Evolutionary conservation across 2,888 invertebrate species (phyloP).

Genomic region (Phaonia tiefii): DNA sequence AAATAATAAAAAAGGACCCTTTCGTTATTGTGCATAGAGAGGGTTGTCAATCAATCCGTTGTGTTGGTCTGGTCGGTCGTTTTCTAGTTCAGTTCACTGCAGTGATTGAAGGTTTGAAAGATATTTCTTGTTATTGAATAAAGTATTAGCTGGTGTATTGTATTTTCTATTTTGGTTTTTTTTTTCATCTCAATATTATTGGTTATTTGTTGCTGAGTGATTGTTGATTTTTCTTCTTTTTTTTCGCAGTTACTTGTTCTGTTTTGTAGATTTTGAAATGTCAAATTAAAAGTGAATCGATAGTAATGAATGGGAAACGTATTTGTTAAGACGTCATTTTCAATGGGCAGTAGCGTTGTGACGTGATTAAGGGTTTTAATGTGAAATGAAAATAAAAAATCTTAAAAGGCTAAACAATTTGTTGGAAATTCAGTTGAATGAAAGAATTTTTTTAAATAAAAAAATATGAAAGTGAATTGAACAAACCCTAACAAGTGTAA

Average conservation of each 20-base stretch:
- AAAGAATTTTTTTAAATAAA: no score
- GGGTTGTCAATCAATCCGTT: conserved; percentile 19
- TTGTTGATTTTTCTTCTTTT: conserved; percentile 12
- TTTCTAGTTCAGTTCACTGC: not conserved
- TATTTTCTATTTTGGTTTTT: not conserved
- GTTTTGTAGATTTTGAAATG: not conserved
- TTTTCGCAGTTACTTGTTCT: not conserved
- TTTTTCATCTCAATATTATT: conserved; percentile 12
- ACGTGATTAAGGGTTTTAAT: no score
- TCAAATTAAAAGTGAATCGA: conserved; percentile 28
- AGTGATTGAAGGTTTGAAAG: conserved; percentile 33
- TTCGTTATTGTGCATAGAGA: not conserved
- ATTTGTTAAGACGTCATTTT: conserved; percentile 33
- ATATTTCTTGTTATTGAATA: conserved; percentile 15
- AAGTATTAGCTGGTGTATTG: not conserved
- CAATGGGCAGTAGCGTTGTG: not conserved
- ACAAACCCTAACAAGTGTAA: no score
- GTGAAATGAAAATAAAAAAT: no score
- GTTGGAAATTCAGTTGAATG: no score
- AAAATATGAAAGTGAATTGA: no score
- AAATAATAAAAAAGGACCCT: no score
- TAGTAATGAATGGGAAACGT: conserved; percentile 1
- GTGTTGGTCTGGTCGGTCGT: not conserved
- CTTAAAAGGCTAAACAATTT: no score
- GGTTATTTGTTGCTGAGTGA: not conserved